Percentiles rank a stretch among this genome's conserved stretches.
phyloP scores from a whole-genome alignment of 1,140 invertebrate genomes.

The Pseudoatta argentina region DNA sequence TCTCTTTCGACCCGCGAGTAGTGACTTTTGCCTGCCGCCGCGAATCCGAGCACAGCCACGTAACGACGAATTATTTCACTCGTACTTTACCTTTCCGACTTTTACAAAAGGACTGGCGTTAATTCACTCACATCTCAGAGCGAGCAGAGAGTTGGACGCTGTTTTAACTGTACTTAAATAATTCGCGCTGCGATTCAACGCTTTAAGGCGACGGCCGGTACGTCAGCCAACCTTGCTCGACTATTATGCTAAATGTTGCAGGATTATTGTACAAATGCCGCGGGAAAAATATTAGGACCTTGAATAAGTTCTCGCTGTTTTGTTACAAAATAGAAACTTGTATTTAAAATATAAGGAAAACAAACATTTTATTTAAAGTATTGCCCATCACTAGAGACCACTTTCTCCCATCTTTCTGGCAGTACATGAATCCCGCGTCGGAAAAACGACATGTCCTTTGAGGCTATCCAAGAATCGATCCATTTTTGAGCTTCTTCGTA shows the following conservation, averaged over 20 bases:
- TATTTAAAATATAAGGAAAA: too few relatives aligned
- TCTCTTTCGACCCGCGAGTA: slow-evolving; percentile 23
- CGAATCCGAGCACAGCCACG: slow-evolving; percentile 59
- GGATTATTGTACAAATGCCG: neutral
- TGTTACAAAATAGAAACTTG: too few relatives aligned
- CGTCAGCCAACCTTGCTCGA: neutral
- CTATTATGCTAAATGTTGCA: slow-evolving; percentile 41
- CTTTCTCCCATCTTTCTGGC: too few relatives aligned
- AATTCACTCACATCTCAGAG: slow-evolving; percentile 25
- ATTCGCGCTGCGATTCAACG: neutral
- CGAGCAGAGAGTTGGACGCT: neutral
- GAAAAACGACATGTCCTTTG: too few relatives aligned
- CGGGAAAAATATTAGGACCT: too few relatives aligned
- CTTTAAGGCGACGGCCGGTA: neutral
- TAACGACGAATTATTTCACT: slow-evolving; percentile 65
- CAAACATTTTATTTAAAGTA: too few relatives aligned
- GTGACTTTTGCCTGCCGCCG: slow-evolving; percentile 40
- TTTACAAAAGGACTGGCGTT: slow-evolving; percentile 22
- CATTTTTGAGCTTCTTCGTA: too few relatives aligned
- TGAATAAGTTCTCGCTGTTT: too few relatives aligned
- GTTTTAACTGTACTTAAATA: slow-evolving; percentile 7
- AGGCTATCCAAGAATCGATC: too few relatives aligned
- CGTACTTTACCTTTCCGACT: slow-evolving; percentile 16
- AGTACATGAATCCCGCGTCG: too few relatives aligned
- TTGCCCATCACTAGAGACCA: too few relatives aligned